Percentiles rank a stretch among this genome's conserved stretches.
Evolutionary conservation across 2,797 vertebrate genomes (phyloP).

Genomic region (Molossus molossus): DNA sequence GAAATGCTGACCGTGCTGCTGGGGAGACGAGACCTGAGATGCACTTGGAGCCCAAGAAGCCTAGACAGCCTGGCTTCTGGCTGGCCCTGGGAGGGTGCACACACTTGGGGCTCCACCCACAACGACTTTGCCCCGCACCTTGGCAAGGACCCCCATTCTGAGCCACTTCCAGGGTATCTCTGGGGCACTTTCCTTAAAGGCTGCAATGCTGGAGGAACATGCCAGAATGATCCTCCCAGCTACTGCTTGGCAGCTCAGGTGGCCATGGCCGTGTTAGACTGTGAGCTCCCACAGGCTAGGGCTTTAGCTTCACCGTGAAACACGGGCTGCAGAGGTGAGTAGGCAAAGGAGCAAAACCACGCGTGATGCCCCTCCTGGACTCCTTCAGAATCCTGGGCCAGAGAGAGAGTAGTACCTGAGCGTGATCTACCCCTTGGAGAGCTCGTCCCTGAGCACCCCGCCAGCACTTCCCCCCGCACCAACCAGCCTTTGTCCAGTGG

Average conservation of each 20-base stretch:
- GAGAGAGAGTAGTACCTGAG: not conserved
- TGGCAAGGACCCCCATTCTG: not conserved
- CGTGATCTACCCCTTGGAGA: not conserved
- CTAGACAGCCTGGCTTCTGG: fast-evolving
- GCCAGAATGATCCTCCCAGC: not conserved
- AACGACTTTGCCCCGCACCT: not conserved
- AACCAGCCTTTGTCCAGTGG: not conserved
- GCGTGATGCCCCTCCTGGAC: not conserved
- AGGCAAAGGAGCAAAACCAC: not conserved
- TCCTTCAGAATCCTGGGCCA: not conserved
- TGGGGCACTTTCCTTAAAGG: not conserved
- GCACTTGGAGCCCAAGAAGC: not conserved
- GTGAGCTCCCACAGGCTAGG: not conserved
- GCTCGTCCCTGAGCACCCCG: not conserved
- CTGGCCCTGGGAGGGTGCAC: not conserved
- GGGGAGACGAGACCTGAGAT: not conserved
- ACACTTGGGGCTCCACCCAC: not conserved
- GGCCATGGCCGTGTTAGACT: not conserved
- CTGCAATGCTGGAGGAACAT: not conserved
- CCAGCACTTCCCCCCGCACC: not conserved
- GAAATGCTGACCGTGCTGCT: not conserved
- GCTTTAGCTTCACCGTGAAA: not conserved
- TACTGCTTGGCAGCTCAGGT: not conserved
- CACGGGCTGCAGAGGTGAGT: not conserved
- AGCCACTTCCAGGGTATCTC: not conserved